Conservation (phyloP, 2,113 vertebrate species). For the Condylura cristata region DNA sequence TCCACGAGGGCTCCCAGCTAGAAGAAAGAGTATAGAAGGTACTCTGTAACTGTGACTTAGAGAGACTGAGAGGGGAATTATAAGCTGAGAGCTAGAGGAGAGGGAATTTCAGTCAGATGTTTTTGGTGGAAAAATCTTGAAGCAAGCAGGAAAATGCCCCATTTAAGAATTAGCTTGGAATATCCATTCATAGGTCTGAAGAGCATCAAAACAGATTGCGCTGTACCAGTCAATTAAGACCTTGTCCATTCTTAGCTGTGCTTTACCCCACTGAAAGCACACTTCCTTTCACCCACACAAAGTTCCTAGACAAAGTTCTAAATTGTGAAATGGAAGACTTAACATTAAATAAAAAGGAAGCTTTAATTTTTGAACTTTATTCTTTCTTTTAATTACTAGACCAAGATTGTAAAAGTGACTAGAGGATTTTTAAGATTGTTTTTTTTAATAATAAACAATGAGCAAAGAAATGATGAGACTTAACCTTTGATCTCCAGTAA, state of each 20-base stretch:
- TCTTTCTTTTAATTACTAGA: background rate
- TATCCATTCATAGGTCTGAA: background rate
- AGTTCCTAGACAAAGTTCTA: background rate
- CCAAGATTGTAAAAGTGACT: background rate
- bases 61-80: background rate
- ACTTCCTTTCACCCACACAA: accelerated
- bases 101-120: background rate
- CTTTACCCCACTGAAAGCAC: background rate
- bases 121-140: background rate
- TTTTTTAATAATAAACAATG: no score
- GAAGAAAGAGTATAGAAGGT: background rate
- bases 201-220: background rate
- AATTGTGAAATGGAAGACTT: background rate
- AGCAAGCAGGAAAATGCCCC: background rate
- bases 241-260: background rate
- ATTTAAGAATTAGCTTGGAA: background rate
- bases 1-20: background rate
- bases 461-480: background rate
- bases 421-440: background rate
- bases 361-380: background rate
- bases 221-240: background rate
- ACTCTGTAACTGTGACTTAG: background rate
- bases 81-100: background rate
- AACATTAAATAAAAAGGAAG: background rate
- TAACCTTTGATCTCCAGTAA: background rate